Evolutionary conservation across 1,140 invertebrate species (phyloP).

Genomic region (Liolophura sinensis): DNA sequence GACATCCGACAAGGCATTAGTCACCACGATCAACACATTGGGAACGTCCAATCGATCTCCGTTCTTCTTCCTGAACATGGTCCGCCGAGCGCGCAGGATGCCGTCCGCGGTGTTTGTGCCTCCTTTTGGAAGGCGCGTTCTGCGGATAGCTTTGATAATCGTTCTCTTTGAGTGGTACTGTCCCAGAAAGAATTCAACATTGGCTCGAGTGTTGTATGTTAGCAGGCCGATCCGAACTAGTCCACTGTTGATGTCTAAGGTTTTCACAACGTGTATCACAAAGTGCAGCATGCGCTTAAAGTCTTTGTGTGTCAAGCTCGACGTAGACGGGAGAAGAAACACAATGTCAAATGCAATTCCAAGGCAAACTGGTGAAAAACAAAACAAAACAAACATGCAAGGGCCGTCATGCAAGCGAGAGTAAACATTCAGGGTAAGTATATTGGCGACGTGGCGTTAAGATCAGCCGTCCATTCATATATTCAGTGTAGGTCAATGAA

Average conservation of each 20-base stretch:
- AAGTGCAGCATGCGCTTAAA: slow-evolving; percentile 30
- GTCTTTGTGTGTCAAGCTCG: slow-evolving; percentile 30
- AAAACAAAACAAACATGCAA: no score
- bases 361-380: no score
- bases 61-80: slow-evolving; percentile 23
- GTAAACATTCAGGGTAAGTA: no score
- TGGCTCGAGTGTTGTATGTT: slow-evolving; percentile 24
- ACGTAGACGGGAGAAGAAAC: slow-evolving; percentile 36
- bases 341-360: slow-evolving; percentile 4
- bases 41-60: slow-evolving; percentile 29
- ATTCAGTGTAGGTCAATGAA: no score
- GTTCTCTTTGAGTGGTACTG: slow-evolving; percentile 12
- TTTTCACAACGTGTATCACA: slow-evolving; percentile 21
- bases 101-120: slow-evolving; percentile 26
- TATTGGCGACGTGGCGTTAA: no score
- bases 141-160: slow-evolving; percentile 24
- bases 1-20: slow-evolving; percentile 22
- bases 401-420: no score
- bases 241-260: slow-evolving; percentile 26
- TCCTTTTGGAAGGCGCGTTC: slow-evolving; percentile 23
- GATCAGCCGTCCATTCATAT: no score
- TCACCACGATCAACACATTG: slow-evolving; percentile 33
- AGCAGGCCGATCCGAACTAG: slow-evolving; percentile 29
- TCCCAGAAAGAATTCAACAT: slow-evolving; percentile 21
- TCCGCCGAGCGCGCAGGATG: slow-evolving; percentile 12